phyloP scores from a whole-genome alignment of 2,113 vertebrate genomes.

The Gymnogyps californianus region DNA sequence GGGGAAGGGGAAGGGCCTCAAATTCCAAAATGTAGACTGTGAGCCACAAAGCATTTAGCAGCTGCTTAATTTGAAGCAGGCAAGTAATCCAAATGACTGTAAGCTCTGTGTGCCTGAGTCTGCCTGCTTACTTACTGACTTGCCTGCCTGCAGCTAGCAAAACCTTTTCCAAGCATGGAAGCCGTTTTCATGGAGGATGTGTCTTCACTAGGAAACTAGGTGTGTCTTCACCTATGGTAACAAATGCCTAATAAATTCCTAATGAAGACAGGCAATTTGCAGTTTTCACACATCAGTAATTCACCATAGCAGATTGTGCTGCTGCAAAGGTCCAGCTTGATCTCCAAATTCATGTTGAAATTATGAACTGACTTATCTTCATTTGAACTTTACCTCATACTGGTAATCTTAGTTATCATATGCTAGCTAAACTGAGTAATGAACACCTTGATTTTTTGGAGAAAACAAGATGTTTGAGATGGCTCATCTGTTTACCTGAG shows the following conservation, averaged over 20 bases:
- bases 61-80: neutral
- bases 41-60: neutral
- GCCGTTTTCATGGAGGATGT: neutral
- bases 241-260: neutral
- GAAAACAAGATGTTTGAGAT: neutral
- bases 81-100: neutral
- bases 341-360: neutral
- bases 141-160: neutral
- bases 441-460: neutral
- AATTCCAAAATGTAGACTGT: neutral
- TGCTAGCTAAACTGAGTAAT: neutral
- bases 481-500: neutral
- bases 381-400: neutral
- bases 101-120: neutral
- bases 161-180: neutral
- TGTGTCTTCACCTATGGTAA: neutral
- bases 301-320: neutral
- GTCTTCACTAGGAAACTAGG: neutral
- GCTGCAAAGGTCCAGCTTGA: neutral
- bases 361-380: neutral
- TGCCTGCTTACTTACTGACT: neutral
- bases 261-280: neutral
- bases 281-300: neutral
- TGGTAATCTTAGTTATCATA: neutral
- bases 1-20: neutral